Conservation (phyloP, 2,888 invertebrate species). For the Drosophila nigricruria region DNA sequence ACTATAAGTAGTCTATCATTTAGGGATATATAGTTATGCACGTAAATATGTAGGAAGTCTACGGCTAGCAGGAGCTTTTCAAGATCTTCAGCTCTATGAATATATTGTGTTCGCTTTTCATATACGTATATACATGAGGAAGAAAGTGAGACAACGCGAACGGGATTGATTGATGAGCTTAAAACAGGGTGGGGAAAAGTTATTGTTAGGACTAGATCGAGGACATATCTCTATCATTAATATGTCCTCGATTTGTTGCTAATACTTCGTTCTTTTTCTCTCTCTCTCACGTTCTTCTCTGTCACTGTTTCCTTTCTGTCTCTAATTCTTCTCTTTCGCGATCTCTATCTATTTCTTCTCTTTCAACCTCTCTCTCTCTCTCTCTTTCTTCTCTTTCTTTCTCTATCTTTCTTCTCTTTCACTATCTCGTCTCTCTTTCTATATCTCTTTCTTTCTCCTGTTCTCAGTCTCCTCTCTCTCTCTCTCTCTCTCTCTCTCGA, state of each 20-base stretch:
- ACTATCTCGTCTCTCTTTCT: background rate
- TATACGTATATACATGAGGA: background rate
- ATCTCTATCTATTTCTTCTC: background rate
- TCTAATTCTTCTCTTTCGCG: background rate
- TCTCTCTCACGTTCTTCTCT: background rate
- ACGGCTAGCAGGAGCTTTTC: background rate
- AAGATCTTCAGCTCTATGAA: background rate
- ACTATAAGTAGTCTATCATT: conserved; percentile 6
- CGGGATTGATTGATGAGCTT: background rate
- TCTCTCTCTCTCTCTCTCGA: background rate
- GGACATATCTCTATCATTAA: background rate
- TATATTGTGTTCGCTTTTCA: background rate
- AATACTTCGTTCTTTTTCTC: background rate
- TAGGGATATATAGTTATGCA: background rate
- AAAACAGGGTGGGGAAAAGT: background rate
- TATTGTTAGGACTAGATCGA: background rate
- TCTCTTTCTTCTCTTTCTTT: background rate
- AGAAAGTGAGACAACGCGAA: background rate
- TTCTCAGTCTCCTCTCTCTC: background rate
- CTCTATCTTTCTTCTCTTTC: background rate
- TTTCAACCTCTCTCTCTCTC: background rate
- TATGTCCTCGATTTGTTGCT: no score
- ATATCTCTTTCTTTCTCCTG: background rate
- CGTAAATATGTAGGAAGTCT: background rate
- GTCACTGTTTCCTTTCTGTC: background rate